Base-by-base conservation (phyloP, 2,888 invertebrate species). In the Agapostemon virescens region DNA sequence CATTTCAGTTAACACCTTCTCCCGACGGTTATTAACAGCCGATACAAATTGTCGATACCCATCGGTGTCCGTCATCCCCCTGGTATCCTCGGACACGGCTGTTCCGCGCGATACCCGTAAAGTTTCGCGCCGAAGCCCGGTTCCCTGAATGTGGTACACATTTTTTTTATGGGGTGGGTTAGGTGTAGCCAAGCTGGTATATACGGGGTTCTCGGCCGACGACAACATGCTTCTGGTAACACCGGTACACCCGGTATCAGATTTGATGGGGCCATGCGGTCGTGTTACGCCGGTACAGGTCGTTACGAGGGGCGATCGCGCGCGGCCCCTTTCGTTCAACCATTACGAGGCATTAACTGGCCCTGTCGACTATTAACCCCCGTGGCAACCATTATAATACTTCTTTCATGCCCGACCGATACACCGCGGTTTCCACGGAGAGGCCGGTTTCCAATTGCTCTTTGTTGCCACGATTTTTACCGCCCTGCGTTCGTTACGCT, bases 281-380 rank as follows among this genome's bases (percentile, higher is more conserved):
- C 87, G 84, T 88, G 88, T 90, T 89, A 90, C 89, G 83, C 84
- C 66, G 83, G 85, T 87, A 84, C 88, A 88, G 85, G 86, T 90
- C 90, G 88, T 91, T 90, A 90, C 87, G 86, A 86, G 86, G 88
- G 88, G 87, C 87, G 87, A 89, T 87, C 84, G 82, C 61, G 55
- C 55, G 20, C 73, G 84, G 85, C 84, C 86, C 85, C 87, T 87
- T 81, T 85, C 80, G 84, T 83, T 84, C 87, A 81, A 80, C 89
- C 88, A 90, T 90, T 90, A 90, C 90, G 85, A 84, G 87, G 89
- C 89, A 90, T 90, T 90, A 90, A 90, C 90, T 86, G 86, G 87
- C 88, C 88, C 87, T 80, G 85, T 84, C 86, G 87, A 87, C 89
- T 87, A 89, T 89, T 89, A 83, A 63, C 85, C 83, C 79, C 79